Evolutionary conservation across 1,140 invertebrate species (phyloP), one percentile per base, ranked within the genome.

Genomic region (Drosophila setifemur): DNA sequence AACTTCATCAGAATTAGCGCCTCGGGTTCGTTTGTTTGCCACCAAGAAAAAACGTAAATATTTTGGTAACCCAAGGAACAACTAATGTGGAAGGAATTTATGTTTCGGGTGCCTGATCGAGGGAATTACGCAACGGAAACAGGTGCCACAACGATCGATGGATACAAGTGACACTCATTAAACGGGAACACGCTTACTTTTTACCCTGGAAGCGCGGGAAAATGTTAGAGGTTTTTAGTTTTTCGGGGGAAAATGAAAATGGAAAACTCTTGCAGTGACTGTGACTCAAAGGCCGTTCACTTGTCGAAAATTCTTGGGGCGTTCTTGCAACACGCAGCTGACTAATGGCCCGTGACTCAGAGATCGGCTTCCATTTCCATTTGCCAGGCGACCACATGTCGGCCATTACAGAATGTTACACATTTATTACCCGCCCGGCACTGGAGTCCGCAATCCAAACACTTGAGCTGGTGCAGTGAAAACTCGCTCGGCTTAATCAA

Each of bases 301-400:
- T 61, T 64, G 50, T 21, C 50, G 49, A n/a, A 39, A 71, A 77
- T 75, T 81, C 58, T 67, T 82, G 42, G 16, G 23, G 11, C 33
- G 42, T 55, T 44, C 52, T n/a, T n/a, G n/a, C n/a, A n/a, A n/a
- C n/a, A 71, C 67, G 67, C 73, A 57, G 67, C 55, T 83, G 79
- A 83, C 78, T 78, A 83, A 85, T 83, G 58, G 52, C 6, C 54
- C 79, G 58, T 83, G 78, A 83, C 78, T 85, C 78, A 79, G 63
- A 67, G 79, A 18, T 48, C 16, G 12, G 66, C 14, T 48, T 26
- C 44, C 39, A 37, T 12, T 42, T 42, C 33, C 39, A 39, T 16
- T 12, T 42, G 31, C 33, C 39, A 39, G 12, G 21, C 42, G 0
- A n/a, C 7, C 31, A 43, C 23, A 26, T 26, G 28, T 11, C 54